Evolutionary conservation across 1,140 invertebrate species (phyloP).

Genomic region (Holcopasites calliopsidis): DNA sequence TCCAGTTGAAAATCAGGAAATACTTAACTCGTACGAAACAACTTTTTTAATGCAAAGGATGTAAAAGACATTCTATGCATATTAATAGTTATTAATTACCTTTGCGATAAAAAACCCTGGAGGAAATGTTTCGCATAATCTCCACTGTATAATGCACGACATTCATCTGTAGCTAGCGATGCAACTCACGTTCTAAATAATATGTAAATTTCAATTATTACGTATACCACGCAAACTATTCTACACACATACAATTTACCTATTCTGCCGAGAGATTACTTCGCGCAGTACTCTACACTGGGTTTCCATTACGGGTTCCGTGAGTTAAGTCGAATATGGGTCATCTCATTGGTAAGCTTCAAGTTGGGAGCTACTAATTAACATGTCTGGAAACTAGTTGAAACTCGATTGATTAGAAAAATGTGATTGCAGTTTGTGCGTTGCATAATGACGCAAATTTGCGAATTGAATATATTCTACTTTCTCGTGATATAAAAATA

Average conservation of each 20-base stretch:
- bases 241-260: neutral
- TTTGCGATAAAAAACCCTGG: too few relatives aligned
- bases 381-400: neutral
- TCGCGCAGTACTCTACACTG: neutral
- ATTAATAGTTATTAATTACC: too few relatives aligned
- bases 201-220: constrained; percentile 22
- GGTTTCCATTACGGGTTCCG: neutral
- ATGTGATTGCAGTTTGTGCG: too few relatives aligned
- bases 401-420: too few relatives aligned
- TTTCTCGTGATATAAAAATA: too few relatives aligned
- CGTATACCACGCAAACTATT: neutral
- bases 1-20: too few relatives aligned
- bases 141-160: neutral
- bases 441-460: too few relatives aligned
- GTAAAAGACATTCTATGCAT: too few relatives aligned
- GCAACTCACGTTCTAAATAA: neutral
- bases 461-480: too few relatives aligned
- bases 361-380: neutral
- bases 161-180: neutral
- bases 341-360: neutral
- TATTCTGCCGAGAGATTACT: neutral
- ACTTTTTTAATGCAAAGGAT: too few relatives aligned
- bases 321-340: neutral
- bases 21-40: too few relatives aligned
- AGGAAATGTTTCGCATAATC: neutral